Evolutionary conservation across 2,888 invertebrate species (phyloP), one percentile per base, ranked within the genome.

Genomic region (Plutella xylostella): DNA sequence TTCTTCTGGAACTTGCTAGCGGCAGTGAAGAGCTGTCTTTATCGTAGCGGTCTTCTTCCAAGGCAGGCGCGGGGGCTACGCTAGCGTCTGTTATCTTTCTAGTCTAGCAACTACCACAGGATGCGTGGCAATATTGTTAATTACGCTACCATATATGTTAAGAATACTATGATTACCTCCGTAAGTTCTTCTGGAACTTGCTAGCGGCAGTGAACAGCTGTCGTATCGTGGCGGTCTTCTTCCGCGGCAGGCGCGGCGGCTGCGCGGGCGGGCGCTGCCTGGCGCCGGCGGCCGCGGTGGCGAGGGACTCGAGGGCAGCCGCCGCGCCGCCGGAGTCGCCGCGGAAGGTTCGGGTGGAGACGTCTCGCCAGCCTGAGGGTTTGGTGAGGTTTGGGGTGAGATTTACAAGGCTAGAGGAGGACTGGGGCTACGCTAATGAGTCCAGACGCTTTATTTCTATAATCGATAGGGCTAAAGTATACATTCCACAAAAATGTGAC

Each of bases 1-100:
- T 92, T 92, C 74, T 97, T 98, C 72, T 97, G 97, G 68, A 98
- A 98, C 82, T 98, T 98, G 64, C 96, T 95, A 43, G 97, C 94
- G 9, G 96, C 95, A 0, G 96, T 94, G 78, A 98, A 98, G 31
- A 98, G 86, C 63, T 97, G 96, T 52, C 97, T 92, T 92, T 50
- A 98, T 94, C 45, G 93, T 92, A 30, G 93, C 92, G 55, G 93
- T 93, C 73, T 93, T 94, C 77, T 94, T 93, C 55, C 91, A 88
- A 60, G 91, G 89, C 48, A 91, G 87, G 20, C 93, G 83, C n/a
- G 90, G 84, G 2, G 86, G 86, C 43, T 89, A 87, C 54, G 90
- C 88, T 9, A 83, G 73, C 0, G 71, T n/a, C n/a, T n/a, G n/a
- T n/a, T n/a, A n/a, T n/a, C n/a, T n/a, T n/a, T n/a, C n/a, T n/a